Base-by-base conservation (phyloP, 2,113 vertebrate species). In the Conger conger region DNA sequence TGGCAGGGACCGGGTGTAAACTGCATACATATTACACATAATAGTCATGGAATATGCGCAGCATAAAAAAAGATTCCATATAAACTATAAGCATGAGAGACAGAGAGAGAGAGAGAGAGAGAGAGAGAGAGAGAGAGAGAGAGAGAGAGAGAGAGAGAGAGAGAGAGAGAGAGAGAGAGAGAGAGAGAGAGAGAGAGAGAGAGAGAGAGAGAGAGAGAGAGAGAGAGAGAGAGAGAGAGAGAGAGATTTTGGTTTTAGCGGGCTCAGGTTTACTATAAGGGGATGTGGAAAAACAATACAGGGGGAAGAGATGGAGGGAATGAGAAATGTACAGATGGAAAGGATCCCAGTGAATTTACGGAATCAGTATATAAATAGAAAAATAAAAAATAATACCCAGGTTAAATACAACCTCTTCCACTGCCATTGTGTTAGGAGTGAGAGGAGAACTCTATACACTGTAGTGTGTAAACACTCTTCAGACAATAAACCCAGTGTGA, bases 1-100 rank as follows among this genome's bases (percentile, higher is more conserved):
- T 79, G 87, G 84, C 83, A 86, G 87, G 87, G 90, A 90, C 89
- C 87, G 87, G 37, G 80, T 85, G 87, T 79, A 84, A 86, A 83
- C 63, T 88, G 84, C 82, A 85, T 76, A 42, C 78, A 77, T n/a
- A 77, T 83, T 20, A 45, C 42, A 63, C 80, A 27, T 11, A 23
- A 54, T 30, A 85, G 33, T 4, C 84, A 54, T n/a, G 54, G 84
- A 50, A 54, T 20, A 27, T 80, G 84, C 50, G 77, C 76, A 81
- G 85, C 86, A 84, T 30, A 77, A 16, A 86, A 82, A 86, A 83
- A 82, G 86, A 88, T 79, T 77, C 18, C 1, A 3, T 11, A 80
- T 2, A 80, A 4, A 16, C 78, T 11, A 15, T 80, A 86, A 82
- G 76, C 13, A 83, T 73, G 68, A 33, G 68, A 1, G 2, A 68